Percentiles rank a stretch among this genome's conserved stretches.
Evolutionary conservation across 2,888 invertebrate genomes (phyloP).

Genomic region (Augiades crinisus): DNA sequence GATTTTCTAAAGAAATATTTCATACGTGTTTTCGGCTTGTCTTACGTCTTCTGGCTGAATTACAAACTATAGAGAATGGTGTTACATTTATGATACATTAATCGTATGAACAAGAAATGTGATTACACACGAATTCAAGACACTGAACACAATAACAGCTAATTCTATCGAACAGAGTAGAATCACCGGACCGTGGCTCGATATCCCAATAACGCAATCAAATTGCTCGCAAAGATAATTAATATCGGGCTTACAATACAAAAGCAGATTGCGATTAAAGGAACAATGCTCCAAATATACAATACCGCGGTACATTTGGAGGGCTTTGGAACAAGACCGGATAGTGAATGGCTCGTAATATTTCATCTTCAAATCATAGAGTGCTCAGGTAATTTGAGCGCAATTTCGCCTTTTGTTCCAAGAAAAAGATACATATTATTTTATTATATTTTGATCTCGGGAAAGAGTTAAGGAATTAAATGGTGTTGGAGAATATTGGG

Average conservation of each 20-base stretch:
- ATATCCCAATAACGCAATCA: slow-evolving; percentile 21
- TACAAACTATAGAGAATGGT: too few relatives aligned
- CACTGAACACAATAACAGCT: slow-evolving; percentile 4
- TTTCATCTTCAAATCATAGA: slow-evolving; percentile 16
- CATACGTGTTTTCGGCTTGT: too few relatives aligned
- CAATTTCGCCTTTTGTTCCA: slow-evolving; percentile 11
- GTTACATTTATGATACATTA: too few relatives aligned
- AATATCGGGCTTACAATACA: slow-evolving; percentile 18
- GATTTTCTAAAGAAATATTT: too few relatives aligned
- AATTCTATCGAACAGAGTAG: background rate
- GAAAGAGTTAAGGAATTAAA: too few relatives aligned
- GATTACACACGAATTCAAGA: background rate
- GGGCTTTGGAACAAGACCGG: slow-evolving; percentile 6
- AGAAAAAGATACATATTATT: background rate
- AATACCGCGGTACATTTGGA: slow-evolving; percentile 18
- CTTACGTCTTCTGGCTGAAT: too few relatives aligned
- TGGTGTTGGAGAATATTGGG: too few relatives aligned
- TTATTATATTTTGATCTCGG: background rate
- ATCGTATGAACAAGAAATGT: background rate
- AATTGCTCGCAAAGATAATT: slow-evolving; percentile 14
- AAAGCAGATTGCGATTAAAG: slow-evolving; percentile 22
- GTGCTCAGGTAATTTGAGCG: slow-evolving; percentile 12
- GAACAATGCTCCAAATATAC: slow-evolving; percentile 18
- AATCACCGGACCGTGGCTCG: slow-evolving; percentile 1
- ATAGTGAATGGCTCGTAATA: slow-evolving; percentile 15